phyloP scores from a whole-genome alignment of 2,113 vertebrate species.

The Rhipidura dahli region DNA sequence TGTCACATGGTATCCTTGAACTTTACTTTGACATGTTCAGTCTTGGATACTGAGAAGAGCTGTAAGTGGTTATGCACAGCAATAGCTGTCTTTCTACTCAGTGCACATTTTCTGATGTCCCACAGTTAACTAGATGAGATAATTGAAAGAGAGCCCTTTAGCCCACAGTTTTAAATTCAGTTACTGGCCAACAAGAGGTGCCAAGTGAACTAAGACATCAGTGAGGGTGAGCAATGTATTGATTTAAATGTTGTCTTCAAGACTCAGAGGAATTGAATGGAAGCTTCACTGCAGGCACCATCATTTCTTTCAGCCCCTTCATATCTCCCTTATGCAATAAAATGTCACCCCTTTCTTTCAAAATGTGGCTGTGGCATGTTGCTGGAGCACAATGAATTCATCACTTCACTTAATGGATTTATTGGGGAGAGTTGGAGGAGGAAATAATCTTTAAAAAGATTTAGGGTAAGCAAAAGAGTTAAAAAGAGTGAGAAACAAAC shows the following conservation, averaged over 20 bases:
- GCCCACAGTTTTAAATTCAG: neutral
- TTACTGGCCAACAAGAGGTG: neutral
- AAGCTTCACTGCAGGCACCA: neutral
- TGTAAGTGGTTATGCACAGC: neutral
- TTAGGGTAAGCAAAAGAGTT: neutral
- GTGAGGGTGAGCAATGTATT: neutral
- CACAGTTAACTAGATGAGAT: neutral
- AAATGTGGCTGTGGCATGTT: neutral
- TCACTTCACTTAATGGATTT: neutral
- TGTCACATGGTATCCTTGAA: neutral
- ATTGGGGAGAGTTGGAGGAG: neutral
- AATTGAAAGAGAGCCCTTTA: neutral
- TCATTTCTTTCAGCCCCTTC: neutral
- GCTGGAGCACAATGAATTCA: neutral
- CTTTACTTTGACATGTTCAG: neutral
- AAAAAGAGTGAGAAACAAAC: conserved; percentile 3
- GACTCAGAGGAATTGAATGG: neutral
- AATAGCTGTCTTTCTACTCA: neutral
- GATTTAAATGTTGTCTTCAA: neutral
- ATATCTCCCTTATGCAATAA: neutral
- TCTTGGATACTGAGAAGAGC: neutral
- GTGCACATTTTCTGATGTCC: neutral
- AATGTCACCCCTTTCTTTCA: neutral
- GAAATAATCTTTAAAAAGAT: conserved; percentile 25
- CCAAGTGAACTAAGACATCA: neutral